Evolutionary conservation across 2,797 vertebrate genomes (phyloP).

Genomic region (Notolepis coatsorum): DNA sequence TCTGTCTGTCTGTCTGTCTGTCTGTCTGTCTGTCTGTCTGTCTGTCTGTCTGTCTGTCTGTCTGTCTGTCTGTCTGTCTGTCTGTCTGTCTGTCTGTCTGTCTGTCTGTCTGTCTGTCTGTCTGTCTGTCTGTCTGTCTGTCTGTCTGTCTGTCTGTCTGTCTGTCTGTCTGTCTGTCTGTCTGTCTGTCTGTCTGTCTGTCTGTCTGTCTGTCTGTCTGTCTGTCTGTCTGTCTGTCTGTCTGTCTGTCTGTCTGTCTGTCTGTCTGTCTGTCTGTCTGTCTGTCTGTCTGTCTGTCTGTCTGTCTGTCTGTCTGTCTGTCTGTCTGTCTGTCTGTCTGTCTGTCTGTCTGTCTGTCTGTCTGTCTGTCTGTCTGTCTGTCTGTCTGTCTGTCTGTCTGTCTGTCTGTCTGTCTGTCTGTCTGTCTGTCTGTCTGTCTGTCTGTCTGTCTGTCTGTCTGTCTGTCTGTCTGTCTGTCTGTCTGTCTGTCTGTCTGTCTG

Average conservation of each 20-base stretch:
- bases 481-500: slow-evolving; percentile 6
- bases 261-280: not conserved
- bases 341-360: not conserved
- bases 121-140: slow-evolving; percentile 8
- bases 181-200: slow-evolving; percentile 13
- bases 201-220: not conserved
- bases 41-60: no score
- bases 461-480: slow-evolving; percentile 43
- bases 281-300: slow-evolving; percentile 4
- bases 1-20: not conserved
- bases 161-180: not conserved
- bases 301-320: not conserved
- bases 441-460: slow-evolving; percentile 8
- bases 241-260: not conserved
- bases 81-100: slow-evolving; percentile 34
- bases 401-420: slow-evolving; percentile 19
- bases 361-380: no score
- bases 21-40: no score
- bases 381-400: no score
- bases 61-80: no score
- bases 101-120: slow-evolving; percentile 25
- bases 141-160: not conserved
- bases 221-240: not conserved
- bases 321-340: not conserved
- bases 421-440: not conserved